Percentiles rank a stretch among this genome's conserved stretches.
These are phyloP conservation scores for Anseranas semipalmata DNA, from an alignment of 2,113 vertebrate genomes.

Conservation along the genomic window DNA sequence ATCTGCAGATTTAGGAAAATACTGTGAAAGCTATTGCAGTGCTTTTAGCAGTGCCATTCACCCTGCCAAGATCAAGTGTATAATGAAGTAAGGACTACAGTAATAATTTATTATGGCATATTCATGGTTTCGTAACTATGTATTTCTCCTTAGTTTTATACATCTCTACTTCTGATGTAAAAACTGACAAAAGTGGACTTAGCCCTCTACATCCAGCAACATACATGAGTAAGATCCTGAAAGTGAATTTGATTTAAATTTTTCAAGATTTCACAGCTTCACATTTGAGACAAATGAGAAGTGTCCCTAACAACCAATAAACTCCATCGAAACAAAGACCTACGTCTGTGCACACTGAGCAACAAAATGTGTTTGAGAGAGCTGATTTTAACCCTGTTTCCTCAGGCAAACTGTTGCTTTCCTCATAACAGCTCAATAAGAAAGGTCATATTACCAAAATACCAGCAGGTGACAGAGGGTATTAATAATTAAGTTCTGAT, in stretches of 20 bases:
- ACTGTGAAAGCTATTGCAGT: not conserved
- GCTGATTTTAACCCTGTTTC: not conserved
- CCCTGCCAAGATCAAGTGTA: not conserved
- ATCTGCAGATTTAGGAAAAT: not conserved
- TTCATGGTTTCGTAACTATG: not conserved
- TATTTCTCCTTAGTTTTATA: not conserved
- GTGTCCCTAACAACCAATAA: not conserved
- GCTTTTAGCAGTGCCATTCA: not conserved
- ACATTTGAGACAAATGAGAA: not conserved
- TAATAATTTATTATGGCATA: not conserved
- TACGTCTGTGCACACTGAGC: not conserved
- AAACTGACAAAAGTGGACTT: not conserved
- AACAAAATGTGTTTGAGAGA: not conserved
- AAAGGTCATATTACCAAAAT: not conserved
- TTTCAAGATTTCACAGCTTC: not conserved
- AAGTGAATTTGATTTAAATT: not conserved
- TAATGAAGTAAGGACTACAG: not conserved
- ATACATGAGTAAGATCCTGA: not conserved
- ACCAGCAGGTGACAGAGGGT: rapidly evolving
- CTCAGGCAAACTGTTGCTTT: not conserved
- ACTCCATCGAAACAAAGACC: not conserved
- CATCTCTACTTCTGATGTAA: not conserved
- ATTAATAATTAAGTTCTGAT: not conserved
- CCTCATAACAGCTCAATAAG: not conserved
- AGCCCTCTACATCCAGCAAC: not conserved